These are phyloP conservation scores for Melieria picta DNA, from an alignment of 2,888 invertebrate genomes.

Conservation along the genomic window DNA sequence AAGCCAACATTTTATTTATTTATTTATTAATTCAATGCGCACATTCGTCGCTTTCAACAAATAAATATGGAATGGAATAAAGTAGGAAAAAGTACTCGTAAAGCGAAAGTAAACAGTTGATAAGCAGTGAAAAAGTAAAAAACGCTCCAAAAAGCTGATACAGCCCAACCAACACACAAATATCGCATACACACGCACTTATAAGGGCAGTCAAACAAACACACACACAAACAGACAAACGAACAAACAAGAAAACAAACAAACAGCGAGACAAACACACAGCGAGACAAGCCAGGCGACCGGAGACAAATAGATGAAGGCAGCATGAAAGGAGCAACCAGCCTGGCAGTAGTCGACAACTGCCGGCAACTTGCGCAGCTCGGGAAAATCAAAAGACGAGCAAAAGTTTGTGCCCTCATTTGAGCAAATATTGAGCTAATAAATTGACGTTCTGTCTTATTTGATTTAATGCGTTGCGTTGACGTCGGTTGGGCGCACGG, in stretches of 20 bases:
- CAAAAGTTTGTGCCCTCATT: conserved; percentile 14
- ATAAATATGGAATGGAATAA: background rate
- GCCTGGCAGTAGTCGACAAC: background rate
- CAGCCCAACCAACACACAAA: background rate
- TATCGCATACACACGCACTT: too few species aligned
- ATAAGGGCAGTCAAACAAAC: background rate
- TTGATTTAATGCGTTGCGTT: conserved; percentile 23
- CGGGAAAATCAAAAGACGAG: background rate
- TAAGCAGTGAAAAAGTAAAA: background rate
- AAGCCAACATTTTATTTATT: conserved; percentile 19
- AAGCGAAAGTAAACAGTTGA: background rate
- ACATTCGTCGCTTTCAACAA: conserved; percentile 15
- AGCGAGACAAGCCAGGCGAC: background rate
- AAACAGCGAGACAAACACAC: conserved; percentile 1
- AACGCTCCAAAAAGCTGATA: background rate
- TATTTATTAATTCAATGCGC: conserved; percentile 37
- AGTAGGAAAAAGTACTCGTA: background rate
- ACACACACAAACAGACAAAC: background rate
- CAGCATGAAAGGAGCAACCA: background rate
- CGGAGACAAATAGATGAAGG: background rate
- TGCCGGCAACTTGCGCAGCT: background rate
- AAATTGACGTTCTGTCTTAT: conserved; percentile 28
- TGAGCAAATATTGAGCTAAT: conserved; percentile 35
- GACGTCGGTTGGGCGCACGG: background rate
- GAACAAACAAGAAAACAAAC: background rate